Evolutionary conservation across 2,113 vertebrate species (phyloP).

Genomic region (Herpetotheres cachinnans): DNA sequence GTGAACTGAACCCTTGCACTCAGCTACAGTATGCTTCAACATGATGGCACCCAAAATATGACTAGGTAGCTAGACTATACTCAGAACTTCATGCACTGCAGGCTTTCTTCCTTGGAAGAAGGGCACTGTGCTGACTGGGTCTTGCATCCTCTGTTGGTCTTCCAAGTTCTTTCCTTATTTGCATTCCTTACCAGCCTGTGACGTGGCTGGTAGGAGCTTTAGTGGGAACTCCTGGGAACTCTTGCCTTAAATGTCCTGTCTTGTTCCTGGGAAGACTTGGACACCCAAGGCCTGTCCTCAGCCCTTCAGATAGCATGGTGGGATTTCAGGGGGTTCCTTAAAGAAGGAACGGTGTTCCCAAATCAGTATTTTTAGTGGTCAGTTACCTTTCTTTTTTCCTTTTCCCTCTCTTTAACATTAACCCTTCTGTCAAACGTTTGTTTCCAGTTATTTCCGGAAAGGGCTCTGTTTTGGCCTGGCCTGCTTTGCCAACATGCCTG

Average conservation of each 20-base stretch:
- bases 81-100: neutral
- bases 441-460: slow-evolving; percentile 92
- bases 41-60: neutral
- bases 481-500: slow-evolving; percentile 98
- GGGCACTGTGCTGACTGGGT: neutral
- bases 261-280: neutral
- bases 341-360: neutral
- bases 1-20: neutral
- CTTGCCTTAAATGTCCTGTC: neutral
- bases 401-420: neutral
- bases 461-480: slow-evolving; percentile 94
- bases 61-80: neutral
- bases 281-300: neutral
- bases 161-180: neutral
- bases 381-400: neutral
- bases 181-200: neutral
- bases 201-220: neutral
- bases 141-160: neutral
- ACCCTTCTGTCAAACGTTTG: neutral
- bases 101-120: neutral
- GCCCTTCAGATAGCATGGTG: neutral
- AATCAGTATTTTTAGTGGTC: neutral
- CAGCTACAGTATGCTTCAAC: neutral
- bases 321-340: neutral
- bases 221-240: neutral